Evolutionary conservation across 2,113 vertebrate species (phyloP).

Genomic region (Muntiacus muntjak): DNA sequence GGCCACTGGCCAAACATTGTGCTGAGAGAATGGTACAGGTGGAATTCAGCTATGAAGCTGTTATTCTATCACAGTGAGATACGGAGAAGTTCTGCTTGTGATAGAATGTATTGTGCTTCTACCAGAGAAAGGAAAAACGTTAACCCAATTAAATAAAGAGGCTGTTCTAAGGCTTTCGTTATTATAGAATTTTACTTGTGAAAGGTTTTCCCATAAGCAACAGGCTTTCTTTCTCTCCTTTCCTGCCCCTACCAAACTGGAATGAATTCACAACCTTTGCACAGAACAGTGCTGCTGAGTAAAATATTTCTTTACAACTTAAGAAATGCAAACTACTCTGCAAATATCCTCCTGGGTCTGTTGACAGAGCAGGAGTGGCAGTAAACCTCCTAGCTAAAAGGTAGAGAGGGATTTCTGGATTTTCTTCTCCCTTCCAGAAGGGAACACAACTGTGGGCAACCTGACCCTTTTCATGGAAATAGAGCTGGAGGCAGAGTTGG

Average conservation of each 20-base stretch:
- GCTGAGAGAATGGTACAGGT: constrained; percentile 42
- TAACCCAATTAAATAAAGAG: not conserved
- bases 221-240: not conserved
- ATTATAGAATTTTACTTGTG: not conserved
- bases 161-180: not conserved
- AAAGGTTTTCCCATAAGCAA: not conserved
- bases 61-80: not conserved
- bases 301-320: not conserved
- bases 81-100: not conserved
- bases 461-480: not conserved
- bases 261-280: not conserved
- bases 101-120: constrained; percentile 12
- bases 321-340: not conserved
- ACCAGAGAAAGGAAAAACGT: constrained; percentile 1
- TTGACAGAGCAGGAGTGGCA: not conserved
- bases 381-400: not conserved
- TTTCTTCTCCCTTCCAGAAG: not conserved
- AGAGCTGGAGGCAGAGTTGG: not conserved
- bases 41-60: constrained; percentile 13
- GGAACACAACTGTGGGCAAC: not conserved
- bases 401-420: not conserved
- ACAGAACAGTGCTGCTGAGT: not conserved
- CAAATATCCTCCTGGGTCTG: not conserved
- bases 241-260: not conserved
- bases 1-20: constrained; percentile 48